These are phyloP conservation scores for Gymnoscopelus microlampas DNA, from an alignment of 2,797 vertebrate species.

Conservation along the genomic window DNA sequence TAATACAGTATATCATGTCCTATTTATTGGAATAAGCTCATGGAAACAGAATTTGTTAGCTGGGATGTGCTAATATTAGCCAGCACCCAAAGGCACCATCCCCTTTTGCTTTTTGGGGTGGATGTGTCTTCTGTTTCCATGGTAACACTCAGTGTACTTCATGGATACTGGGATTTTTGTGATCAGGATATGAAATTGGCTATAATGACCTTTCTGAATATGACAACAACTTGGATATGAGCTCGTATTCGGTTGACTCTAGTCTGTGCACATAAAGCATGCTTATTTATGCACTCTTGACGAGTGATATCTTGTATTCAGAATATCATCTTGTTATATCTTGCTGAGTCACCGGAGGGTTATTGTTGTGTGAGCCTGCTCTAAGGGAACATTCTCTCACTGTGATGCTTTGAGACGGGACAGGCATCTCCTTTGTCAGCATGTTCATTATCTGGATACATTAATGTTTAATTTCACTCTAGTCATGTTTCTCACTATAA, in stretches of 20 bases:
- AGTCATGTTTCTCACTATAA: conserved; percentile 1
- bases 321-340: conserved; percentile 1
- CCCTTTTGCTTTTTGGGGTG: too few relatives aligned
- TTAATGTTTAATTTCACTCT: conserved; percentile 32
- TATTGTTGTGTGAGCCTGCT: conserved; percentile 35
- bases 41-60: too few relatives aligned
- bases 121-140: background rate
- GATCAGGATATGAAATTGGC: too few relatives aligned
- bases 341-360: conserved; percentile 59
- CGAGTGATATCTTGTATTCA: conserved; percentile 20
- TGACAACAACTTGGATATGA: background rate
- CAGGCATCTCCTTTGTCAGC: conserved; percentile 32
- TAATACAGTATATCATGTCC: too few relatives aligned
- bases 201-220: too few relatives aligned
- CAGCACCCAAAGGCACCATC: too few relatives aligned
- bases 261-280: conserved; percentile 22
- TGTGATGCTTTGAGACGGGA: conserved; percentile 38
- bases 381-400: conserved; percentile 36
- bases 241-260: conserved; percentile 2
- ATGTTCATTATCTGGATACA: conserved; percentile 36
- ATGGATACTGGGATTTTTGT: too few relatives aligned
- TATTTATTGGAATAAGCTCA: too few relatives aligned
- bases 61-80: too few relatives aligned
- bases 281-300: conserved; percentile 24
- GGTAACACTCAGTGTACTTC: background rate